Conservation (phyloP, 64 coral and sea anemone species). For the Acropora tenuis region DNA sequence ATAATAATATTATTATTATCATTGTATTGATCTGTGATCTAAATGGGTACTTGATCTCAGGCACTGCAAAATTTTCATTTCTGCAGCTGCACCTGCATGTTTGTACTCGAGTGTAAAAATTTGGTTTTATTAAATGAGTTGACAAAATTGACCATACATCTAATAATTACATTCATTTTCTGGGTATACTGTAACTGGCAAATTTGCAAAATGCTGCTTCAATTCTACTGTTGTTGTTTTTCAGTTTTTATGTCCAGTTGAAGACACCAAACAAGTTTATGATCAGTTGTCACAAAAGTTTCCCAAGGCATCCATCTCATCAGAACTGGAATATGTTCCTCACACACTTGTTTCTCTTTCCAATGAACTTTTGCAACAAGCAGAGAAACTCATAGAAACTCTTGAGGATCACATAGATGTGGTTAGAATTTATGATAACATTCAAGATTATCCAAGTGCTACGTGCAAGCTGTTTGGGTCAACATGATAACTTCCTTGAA, state of each 20-base stretch:
- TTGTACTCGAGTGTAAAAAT: too few relatives aligned
- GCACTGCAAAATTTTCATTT: too few relatives aligned
- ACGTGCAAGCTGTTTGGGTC: conserved; percentile 90
- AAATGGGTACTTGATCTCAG: too few relatives aligned
- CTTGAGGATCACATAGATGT: conserved; percentile 84
- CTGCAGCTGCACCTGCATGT: too few relatives aligned
- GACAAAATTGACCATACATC: too few relatives aligned
- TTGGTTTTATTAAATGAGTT: too few relatives aligned
- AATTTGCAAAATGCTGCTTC: not conserved
- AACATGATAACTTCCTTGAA: not conserved
- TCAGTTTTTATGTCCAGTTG: conserved; percentile 83
- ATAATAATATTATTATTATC: too few relatives aligned
- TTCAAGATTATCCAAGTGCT: conserved; percentile 79
- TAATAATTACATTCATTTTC: too few relatives aligned
- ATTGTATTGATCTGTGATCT: too few relatives aligned
- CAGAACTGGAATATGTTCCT: conserved; percentile 91
- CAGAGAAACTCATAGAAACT: conserved; percentile 86
- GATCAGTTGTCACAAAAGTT: conserved; percentile 71
- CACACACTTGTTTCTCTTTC: conserved; percentile 66
- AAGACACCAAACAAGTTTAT: conserved; percentile 81
- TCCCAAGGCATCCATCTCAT: conserved; percentile 52
- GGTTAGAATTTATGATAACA: conserved; percentile 94
- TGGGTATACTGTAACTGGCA: too few relatives aligned
- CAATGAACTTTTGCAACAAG: conserved; percentile 69
- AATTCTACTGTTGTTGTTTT: conserved; percentile 9